phyloP scores from a whole-genome alignment of 2,113 vertebrate species.

The Protobothrops mucrosquamatus region DNA sequence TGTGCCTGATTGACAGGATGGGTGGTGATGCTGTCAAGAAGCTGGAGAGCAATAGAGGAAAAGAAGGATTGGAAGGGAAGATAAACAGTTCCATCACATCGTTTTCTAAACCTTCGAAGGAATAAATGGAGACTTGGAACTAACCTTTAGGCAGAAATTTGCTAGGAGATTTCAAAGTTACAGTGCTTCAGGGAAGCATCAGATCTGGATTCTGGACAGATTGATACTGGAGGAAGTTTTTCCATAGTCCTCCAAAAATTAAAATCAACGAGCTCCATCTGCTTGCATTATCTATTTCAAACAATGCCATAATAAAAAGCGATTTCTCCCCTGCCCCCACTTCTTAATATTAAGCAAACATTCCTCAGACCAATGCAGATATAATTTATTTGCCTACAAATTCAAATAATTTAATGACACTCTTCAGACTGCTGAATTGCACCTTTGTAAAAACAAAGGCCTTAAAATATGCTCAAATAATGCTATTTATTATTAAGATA shows the following conservation, averaged over 20 bases:
- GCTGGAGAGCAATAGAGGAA: background rate
- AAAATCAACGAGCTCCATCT: background rate
- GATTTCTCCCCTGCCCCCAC: background rate
- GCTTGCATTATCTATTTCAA: conserved; percentile 36
- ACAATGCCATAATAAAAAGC: background rate
- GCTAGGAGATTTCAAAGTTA: conserved; percentile 1
- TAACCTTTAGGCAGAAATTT: background rate
- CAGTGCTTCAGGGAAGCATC: background rate
- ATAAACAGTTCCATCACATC: background rate
- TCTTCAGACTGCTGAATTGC: conserved; percentile 52
- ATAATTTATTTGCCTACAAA: conserved; percentile 59
- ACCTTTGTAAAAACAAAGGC: conserved; percentile 42
- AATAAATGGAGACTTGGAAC: background rate
- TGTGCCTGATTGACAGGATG: background rate
- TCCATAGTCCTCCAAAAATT: background rate
- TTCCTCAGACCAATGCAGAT: conserved; percentile 9
- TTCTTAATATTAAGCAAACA: conserved; percentile 36
- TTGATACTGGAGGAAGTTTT: background rate
- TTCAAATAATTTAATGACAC: conserved; percentile 55
- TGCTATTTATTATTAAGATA: conserved; percentile 39
- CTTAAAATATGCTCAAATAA: conserved; percentile 49
- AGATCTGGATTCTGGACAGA: background rate
- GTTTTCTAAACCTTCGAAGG: background rate
- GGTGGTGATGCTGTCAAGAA: background rate
- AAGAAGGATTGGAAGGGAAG: background rate